Base-by-base conservation (phyloP, 2,797 vertebrate genomes). In the Danio albolineatus region DNA sequence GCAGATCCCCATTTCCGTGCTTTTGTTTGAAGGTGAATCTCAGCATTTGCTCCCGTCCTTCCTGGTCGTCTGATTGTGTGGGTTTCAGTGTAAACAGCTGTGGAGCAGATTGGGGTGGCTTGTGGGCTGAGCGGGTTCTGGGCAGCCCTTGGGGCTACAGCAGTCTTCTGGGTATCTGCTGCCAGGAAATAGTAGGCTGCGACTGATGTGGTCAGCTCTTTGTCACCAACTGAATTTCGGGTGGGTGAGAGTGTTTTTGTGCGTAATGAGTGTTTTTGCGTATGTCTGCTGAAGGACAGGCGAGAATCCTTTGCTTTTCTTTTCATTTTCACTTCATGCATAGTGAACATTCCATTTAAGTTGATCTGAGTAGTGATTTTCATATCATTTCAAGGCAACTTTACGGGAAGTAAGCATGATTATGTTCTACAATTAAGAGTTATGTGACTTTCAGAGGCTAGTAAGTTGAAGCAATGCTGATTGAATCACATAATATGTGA, bases 191-290 rank as follows among this genome's bases (percentile, higher is more conserved):
- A 91, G 90, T 92, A 95, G 94, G 93, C 92, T 93, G 91, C 91
- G 90, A 94, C 95, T 97, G 95, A 97, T 97, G 95, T 97, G 96
- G 96, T 97, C 94, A 94, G 90, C 92, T 91, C 91, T 93, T 92
- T 94, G 93, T 95, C 94, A 93, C 93, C 95, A 95, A 92, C 89
- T 87, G 87, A 90, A 89, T 85, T 90, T 91, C 8, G 91, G 89
- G 89, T 88, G 85, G 82, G 84, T 82, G 81, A 71, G 72, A 57
- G 76, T 79, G 60, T 59, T 61, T 38, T 28, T 64, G 76, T 79
- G 53, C 72, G 71, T 70, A 73, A 86, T 89, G 91, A 90, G 91
- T 93, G 89, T 91, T 89, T 76, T 53, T 46, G 46, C 44, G 43
- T 57, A 28, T 60, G 19, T 81, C 4, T 61, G 38, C 51, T 28